phyloP scores from a whole-genome alignment of 64 coral and sea anemone genomes.

The Trachythela sp. region DNA sequence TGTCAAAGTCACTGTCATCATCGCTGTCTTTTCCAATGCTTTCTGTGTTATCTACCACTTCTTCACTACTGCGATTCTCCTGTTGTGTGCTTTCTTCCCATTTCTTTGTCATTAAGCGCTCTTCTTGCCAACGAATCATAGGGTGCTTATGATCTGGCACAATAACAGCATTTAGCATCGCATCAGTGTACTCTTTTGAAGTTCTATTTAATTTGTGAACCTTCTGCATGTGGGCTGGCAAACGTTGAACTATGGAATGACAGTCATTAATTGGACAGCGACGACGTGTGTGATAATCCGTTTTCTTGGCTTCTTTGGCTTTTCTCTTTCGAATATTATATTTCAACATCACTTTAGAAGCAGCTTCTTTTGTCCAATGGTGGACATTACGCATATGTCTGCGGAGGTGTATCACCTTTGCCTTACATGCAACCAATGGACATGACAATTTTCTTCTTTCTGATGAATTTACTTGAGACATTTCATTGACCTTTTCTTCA shows the following conservation, averaged over 20 bases:
- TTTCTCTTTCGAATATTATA: slow-evolving; percentile 25
- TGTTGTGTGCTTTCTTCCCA: not conserved
- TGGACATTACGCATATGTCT: slow-evolving; percentile 56
- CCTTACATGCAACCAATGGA: slow-evolving; percentile 41
- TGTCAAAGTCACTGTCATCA: slow-evolving; percentile 3
- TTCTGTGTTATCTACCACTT: slow-evolving; percentile 10
- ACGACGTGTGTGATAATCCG: not conserved
- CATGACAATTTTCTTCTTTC: no score
- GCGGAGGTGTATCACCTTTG: slow-evolving; percentile 48
- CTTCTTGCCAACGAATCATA: not conserved
- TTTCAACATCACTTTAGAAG: slow-evolving; percentile 32
- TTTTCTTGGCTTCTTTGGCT: not conserved
- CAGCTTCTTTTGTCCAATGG: slow-evolving; percentile 39
- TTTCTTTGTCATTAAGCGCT: not conserved
- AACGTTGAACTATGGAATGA: not conserved
- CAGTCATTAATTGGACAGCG: not conserved
- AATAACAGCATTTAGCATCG: slow-evolving; percentile 30
- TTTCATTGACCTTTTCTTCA: no score
- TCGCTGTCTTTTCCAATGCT: not conserved
- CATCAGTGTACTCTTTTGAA: not conserved
- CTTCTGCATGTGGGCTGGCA: slow-evolving; percentile 22
- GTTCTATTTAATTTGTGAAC: slow-evolving; percentile 10
- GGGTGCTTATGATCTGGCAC: not conserved
- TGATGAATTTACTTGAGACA: no score
- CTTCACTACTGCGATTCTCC: slow-evolving; percentile 14